phyloP scores from a whole-genome alignment of 2,113 vertebrate genomes.

The Tylochromis polylepis region DNA sequence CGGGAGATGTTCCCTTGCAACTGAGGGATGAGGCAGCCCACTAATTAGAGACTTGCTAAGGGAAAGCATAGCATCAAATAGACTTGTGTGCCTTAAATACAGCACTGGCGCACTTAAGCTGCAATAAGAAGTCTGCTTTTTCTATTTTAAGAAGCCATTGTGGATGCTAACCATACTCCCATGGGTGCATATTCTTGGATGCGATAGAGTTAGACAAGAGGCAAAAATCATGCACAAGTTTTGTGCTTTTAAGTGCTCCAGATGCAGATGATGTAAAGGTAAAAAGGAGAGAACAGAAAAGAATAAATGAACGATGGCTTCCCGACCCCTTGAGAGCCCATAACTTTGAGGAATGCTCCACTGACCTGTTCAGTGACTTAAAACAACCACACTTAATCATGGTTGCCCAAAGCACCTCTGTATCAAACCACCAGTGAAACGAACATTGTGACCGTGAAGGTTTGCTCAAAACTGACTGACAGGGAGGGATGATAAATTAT shows the following conservation, averaged over 20 bases:
- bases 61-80: slow-evolving; percentile 69
- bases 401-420: slow-evolving; percentile 30
- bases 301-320: neutral
- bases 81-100: slow-evolving; percentile 50
- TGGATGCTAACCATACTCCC: slow-evolving; percentile 8
- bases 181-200: neutral
- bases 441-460: neutral
- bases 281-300: neutral
- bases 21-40: slow-evolving; percentile 53
- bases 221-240: neutral
- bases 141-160: slow-evolving; percentile 45
- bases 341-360: slow-evolving; percentile 1
- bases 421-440: slow-evolving; percentile 53
- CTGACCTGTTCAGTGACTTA: slow-evolving; percentile 23
- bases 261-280: neutral
- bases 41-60: slow-evolving; percentile 67
- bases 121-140: slow-evolving; percentile 16
- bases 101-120: slow-evolving; percentile 23
- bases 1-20: slow-evolving; percentile 54
- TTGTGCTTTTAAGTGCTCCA: neutral
- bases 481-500: neutral
- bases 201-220: neutral
- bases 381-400: slow-evolving; percentile 41
- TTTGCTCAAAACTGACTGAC: neutral
- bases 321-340: neutral